Percentiles rank a stretch among this genome's conserved stretches.
phyloP scores from a whole-genome alignment of 2,888 invertebrate genomes.

The Rhagonycha lutea region DNA sequence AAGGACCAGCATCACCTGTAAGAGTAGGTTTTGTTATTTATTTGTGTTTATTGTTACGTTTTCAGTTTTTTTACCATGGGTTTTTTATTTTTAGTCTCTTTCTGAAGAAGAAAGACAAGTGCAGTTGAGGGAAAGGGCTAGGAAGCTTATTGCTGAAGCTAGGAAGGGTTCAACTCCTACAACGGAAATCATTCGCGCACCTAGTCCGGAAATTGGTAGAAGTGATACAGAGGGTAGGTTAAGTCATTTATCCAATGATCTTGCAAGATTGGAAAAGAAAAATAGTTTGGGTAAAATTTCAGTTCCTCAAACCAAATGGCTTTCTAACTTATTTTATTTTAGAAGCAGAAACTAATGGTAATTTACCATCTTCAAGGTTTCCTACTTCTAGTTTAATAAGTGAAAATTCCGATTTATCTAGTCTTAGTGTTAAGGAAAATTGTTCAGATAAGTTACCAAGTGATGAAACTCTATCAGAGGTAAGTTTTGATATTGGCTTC shows the following conservation, averaged over 20 bases:
- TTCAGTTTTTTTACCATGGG: background rate
- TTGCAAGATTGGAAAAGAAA: constrained; percentile 36
- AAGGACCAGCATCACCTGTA: constrained; percentile 55
- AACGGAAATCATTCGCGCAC: constrained; percentile 50
- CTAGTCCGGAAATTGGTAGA: constrained; percentile 46
- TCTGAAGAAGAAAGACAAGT: constrained; percentile 86
- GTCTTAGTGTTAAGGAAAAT: constrained; percentile 63
- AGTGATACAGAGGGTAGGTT: constrained; percentile 43
- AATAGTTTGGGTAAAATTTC: constrained; percentile 39
- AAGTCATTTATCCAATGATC: constrained; percentile 27
- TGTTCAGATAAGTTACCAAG: constrained; percentile 70
- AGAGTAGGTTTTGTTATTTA: constrained; percentile 52
- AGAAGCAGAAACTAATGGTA: constrained; percentile 57
- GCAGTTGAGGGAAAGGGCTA: constrained; percentile 84
- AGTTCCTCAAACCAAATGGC: background rate
- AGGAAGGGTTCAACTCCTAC: constrained; percentile 62
- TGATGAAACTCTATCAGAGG: constrained; percentile 60
- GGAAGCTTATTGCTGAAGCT: constrained; percentile 87
- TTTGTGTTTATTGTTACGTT: background rate
- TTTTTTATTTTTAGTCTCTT: constrained; percentile 34
- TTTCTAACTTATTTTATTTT: constrained; percentile 17
- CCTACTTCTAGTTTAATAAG: constrained; percentile 43
- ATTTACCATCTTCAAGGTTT: constrained; percentile 51
- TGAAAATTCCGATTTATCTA: constrained; percentile 48
- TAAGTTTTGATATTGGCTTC: constrained; percentile 46